These are phyloP conservation scores for Zonitis immaculata DNA, from an alignment of 2,888 invertebrate genomes.

Conservation along the genomic window DNA sequence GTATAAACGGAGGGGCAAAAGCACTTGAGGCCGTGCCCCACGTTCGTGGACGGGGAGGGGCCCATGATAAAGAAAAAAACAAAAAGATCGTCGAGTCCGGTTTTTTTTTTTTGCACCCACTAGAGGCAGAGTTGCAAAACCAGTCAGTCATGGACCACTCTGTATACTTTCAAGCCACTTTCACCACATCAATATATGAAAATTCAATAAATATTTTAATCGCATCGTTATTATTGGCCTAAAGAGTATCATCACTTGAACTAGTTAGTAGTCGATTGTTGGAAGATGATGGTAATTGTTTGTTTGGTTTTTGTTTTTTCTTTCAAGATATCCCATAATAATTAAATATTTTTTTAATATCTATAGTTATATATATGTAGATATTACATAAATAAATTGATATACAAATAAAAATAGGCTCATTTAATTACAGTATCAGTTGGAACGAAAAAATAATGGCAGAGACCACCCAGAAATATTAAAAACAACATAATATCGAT, in stretches of 20 bases:
- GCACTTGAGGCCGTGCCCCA: too few species aligned
- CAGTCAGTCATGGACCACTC: too few species aligned
- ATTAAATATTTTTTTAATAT: slow-evolving; percentile 24
- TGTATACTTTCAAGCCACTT: too few species aligned
- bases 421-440: slow-evolving; percentile 24
- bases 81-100: too few species aligned
- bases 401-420: slow-evolving; percentile 25
- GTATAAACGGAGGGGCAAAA: too few species aligned
- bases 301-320: too few species aligned
- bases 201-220: background rate
- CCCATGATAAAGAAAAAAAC: too few species aligned
- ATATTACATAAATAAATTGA: slow-evolving; percentile 21
- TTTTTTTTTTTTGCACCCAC: too few species aligned
- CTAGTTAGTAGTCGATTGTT: background rate
- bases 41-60: too few species aligned
- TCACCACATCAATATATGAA: too few species aligned
- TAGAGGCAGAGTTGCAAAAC: too few species aligned
- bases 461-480: slow-evolving; percentile 27
- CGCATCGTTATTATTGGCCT: background rate
- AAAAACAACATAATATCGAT: slow-evolving; percentile 8
- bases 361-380: slow-evolving; percentile 20
- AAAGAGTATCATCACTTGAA: background rate
- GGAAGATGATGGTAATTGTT: background rate
- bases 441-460: slow-evolving; percentile 26
- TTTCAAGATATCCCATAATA: too few species aligned